Evolutionary conservation across 2,888 invertebrate genomes (phyloP), one percentile per base, ranked within the genome.

Genomic region (Ectropis crepuscularia): DNA sequence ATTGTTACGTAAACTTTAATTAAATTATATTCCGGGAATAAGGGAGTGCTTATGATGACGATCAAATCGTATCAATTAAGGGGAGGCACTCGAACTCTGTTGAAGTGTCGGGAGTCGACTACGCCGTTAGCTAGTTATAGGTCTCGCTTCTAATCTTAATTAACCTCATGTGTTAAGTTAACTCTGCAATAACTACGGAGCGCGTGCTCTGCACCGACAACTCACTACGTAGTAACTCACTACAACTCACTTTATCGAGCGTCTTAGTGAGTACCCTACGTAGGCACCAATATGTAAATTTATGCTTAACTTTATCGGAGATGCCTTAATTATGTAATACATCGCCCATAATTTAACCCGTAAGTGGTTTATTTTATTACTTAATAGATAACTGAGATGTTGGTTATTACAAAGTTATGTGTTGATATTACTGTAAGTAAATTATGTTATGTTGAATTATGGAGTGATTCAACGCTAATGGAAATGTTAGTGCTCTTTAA

Each of bases 161-260:
- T 90, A 91, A 91, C 90, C 90, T 88, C 87, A 87, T 87, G 87
- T 88, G 89, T 89, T 88, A 88, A 89, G 89, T 89, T 88, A 88
- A 89, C 86, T 88, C 82, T 85, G 84, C 87, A 81, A 82, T 85
- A 84, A 85, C 86, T 86, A 83, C 81, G 85, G 82, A 83, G 78
- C 83, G 82, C 81, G 81, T 78, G 79, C 80, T 80, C 79, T 77
- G 75, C 80, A 78, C 77, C 74, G 71, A 76, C 76, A 79, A 82
- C 81, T 87, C 80, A 78, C 78, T 80, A 74, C 75, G 74, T 28
- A 28, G 16, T 28, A 28, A 81, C 81, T 80, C n/a, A n/a, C 77
- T 80, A 75, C 75, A 74, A 81, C 82, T 81, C 79, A 81, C 85
- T 83, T 28, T 86, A 86, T 85, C 87, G 86, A 85, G 86, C 79